phyloP scores from a whole-genome alignment of 1,140 invertebrate species.

The Neomicropteryx cornuta region DNA sequence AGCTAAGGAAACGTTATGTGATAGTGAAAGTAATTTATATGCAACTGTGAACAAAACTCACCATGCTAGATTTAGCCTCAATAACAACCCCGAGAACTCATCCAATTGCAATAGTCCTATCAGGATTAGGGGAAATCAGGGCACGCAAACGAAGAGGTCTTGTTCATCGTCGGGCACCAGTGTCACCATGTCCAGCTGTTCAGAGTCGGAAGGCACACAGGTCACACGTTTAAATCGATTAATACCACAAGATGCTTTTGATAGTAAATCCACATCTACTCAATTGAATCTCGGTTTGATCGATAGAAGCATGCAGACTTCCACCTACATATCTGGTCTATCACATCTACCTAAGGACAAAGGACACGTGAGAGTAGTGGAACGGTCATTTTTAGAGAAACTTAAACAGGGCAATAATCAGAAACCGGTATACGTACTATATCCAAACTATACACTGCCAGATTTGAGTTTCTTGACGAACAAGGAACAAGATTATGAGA shows the following conservation, averaged over 20 bases:
- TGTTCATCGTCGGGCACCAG: constrained; percentile 36
- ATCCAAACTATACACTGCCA: constrained; percentile 84
- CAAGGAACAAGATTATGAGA: constrained; percentile 46
- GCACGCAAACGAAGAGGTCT: constrained; percentile 24
- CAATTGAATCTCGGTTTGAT: constrained; percentile 47
- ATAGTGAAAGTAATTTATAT: constrained; percentile 34
- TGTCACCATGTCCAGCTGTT: constrained; percentile 39
- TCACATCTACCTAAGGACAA: constrained; percentile 27
- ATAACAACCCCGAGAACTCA: constrained; percentile 32
- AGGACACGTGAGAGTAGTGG: constrained; percentile 43
- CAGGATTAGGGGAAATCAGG: constrained; percentile 25
- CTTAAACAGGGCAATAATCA: constrained; percentile 49
- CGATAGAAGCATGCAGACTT: constrained; percentile 64
- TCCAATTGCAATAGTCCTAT: constrained; percentile 26
- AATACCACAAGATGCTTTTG: constrained; percentile 26
- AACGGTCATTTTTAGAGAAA: constrained; percentile 53
- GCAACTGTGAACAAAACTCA: constrained; percentile 37
- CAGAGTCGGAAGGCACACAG: constrained; percentile 39
- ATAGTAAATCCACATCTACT: constrained; percentile 38
- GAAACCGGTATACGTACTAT: constrained; percentile 77
- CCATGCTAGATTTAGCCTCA: constrained; percentile 34
- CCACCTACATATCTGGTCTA: constrained; percentile 28
- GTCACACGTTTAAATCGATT: constrained; percentile 34
- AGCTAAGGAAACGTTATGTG: constrained; percentile 25
- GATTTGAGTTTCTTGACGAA: constrained; percentile 74